Evolutionary conservation across 92 coral and sea anemone genomes (phyloP), one percentile per base, ranked within the genome.

Genomic region (Umimayanthus chanpuru): DNA sequence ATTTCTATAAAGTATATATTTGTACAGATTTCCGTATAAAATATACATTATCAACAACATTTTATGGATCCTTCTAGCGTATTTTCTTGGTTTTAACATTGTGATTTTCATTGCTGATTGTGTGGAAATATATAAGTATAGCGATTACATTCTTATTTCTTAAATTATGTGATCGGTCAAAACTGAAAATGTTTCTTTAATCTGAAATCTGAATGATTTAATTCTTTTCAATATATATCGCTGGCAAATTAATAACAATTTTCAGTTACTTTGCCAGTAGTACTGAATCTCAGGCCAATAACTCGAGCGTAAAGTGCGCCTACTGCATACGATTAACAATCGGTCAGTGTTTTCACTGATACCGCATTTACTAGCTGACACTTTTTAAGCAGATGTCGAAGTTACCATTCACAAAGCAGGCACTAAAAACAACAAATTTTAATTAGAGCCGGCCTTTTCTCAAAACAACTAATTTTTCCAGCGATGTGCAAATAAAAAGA

Each of bases 391-490:
- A 80, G 70, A 80, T 80, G 71, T 53, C 41, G 40, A 80, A 53
- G 70, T 16, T 29, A 80, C 56, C 25, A 61, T 20, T 80, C 84
- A 80, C 39, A 80, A 80, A 80, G 71, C 41, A 26, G 9, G 36
- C 71, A 80, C 58, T 14, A 40, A 32, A 80, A 80, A 39, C n/a
- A 50, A 28, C 61, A 56, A 11, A 56, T 79, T 80, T 66, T 80
- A 80, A 80, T 80, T 80, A 53, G 26, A 80, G 25, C 71, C 32
- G 5, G 70, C 21, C 32, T 80, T 56, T 30, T 32, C 68, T 28
- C 4, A 29, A 38, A 80, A 80, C 84, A 80, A 80, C 84, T 56
- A 56, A 30, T 56, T 80, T 55, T 76, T 26, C 43, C 26, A 32
- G 43, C 67, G 26, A 14, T 47, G 81, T 21, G 64, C 18, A 47